Conservation (phyloP, 2,797 vertebrate genomes). For the Carduelis carduelis region DNA sequence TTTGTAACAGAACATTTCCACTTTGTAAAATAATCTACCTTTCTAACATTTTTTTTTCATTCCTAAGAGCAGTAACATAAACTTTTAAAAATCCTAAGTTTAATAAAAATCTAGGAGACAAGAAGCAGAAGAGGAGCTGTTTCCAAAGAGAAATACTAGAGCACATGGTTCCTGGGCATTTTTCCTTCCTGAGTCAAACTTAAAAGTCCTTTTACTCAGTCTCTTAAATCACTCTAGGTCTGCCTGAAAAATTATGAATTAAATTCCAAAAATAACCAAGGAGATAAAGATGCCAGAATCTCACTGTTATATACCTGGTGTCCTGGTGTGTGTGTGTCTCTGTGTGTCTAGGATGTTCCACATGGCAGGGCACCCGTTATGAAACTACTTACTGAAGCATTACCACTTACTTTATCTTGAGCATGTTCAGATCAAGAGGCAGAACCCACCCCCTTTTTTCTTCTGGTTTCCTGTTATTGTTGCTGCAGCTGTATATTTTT, state of each 20-base stretch:
- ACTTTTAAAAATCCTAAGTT: not conserved
- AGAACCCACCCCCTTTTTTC: constrained; percentile 42
- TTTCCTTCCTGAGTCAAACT: not conserved
- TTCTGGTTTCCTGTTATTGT: constrained; percentile 59
- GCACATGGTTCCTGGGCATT: not conserved
- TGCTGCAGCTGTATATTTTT: constrained; percentile 46
- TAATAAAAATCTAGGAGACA: not conserved
- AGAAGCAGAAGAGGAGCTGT: not conserved
- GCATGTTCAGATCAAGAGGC: not conserved
- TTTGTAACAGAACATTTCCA: not conserved
- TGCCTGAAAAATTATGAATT: not conserved
- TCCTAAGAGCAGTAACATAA: not conserved
- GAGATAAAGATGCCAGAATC: not conserved
- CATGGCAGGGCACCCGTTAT: not conserved
- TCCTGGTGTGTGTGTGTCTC: too few relatives aligned
- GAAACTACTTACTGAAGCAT: not conserved
- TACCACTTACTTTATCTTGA: not conserved
- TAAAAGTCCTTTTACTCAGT: not conserved
- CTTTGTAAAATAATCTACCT: not conserved
- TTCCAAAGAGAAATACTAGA: not conserved
- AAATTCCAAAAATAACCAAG: not conserved
- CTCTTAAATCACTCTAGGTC: not conserved
- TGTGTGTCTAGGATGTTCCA: not conserved
- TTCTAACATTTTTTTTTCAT: not conserved
- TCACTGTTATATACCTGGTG: not conserved